A percentile compares a stretch with the other conserved stretches of the same genome.
Conservation (phyloP, 2,797 vertebrate species). For the Clarias platycephalus region DNA sequence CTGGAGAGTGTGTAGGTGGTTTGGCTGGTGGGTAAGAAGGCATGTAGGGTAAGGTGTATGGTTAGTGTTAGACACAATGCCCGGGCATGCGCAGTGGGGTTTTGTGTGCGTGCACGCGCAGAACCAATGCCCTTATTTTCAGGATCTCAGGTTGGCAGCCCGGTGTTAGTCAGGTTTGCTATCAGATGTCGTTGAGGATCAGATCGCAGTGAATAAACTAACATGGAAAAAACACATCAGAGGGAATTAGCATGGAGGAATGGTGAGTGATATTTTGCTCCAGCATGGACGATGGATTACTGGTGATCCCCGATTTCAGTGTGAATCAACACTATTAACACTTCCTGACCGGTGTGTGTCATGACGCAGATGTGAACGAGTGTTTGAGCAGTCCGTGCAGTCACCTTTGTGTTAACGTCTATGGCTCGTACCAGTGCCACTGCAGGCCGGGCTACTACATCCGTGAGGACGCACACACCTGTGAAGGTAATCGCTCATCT, state of each 20-base stretch:
- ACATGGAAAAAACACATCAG: neutral
- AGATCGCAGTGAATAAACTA: neutral
- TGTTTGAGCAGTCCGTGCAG: conserved; percentile 85
- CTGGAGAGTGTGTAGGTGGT: no score
- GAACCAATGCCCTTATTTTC: no score
- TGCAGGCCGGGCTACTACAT: conserved; percentile 91
- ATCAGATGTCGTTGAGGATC: neutral
- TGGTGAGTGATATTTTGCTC: neutral
- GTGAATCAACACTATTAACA: neutral
- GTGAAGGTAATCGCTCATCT: conserved; percentile 76
- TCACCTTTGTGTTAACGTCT: conserved; percentile 93
- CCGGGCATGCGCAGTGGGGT: no score
- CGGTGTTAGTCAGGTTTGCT: neutral
- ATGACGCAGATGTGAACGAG: conserved; percentile 84
- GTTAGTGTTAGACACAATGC: no score
- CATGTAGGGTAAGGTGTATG: no score
- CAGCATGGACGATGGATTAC: neutral
- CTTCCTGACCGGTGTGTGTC: neutral
- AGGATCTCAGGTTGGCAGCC: no score
- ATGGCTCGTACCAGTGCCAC: conserved; percentile 96
- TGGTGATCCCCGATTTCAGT: neutral
- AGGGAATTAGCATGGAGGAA: neutral
- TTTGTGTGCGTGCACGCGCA: no score
- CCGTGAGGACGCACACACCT: conserved; percentile 84
- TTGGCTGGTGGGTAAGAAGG: no score